These are phyloP conservation scores for Goniozus legneri DNA, from an alignment of 1,140 invertebrate genomes.

Conservation along the genomic window DNA sequence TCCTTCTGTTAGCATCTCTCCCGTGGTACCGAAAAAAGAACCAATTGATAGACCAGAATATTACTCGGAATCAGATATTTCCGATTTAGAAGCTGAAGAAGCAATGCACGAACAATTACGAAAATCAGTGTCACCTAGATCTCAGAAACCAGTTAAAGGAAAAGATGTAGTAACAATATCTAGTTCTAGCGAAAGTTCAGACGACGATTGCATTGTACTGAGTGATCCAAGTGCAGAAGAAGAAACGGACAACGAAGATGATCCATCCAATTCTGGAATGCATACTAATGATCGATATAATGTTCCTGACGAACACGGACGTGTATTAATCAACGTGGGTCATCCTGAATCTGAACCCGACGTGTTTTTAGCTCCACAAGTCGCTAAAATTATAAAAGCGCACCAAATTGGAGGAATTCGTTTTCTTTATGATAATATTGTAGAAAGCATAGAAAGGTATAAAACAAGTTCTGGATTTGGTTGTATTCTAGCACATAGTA, in stretches of 20 bases:
- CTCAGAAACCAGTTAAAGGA: slow-evolving; percentile 44
- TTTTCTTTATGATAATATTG: slow-evolving; percentile 95
- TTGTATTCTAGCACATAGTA: slow-evolving; percentile 97
- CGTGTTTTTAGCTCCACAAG: slow-evolving; percentile 90
- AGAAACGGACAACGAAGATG: slow-evolving; percentile 61
- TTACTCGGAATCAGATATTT: slow-evolving; percentile 48
- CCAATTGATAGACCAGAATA: slow-evolving; percentile 42
- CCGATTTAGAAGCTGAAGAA: slow-evolving; percentile 47
- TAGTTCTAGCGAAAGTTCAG: slow-evolving; percentile 61
- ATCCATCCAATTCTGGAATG: slow-evolving; percentile 68
- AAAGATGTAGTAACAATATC: slow-evolving; percentile 64
- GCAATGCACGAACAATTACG: slow-evolving; percentile 36
- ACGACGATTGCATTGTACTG: slow-evolving; percentile 79
- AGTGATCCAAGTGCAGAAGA: slow-evolving; percentile 66
- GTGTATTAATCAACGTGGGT: slow-evolving; percentile 94
- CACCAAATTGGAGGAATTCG: slow-evolving; percentile 96
- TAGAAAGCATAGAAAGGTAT: slow-evolving; percentile 85
- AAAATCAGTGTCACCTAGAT: slow-evolving; percentile 40
- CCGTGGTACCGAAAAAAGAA: slow-evolving; percentile 51
- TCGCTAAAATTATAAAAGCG: slow-evolving; percentile 90
- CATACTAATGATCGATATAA: slow-evolving; percentile 92
- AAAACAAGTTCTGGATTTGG: slow-evolving; percentile 92
- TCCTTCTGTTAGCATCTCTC: slow-evolving; percentile 53
- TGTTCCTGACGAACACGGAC: slow-evolving; percentile 84
- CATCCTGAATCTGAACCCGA: slow-evolving; percentile 90